Evolutionary conservation across 2,888 invertebrate genomes (phyloP).

Genomic region (Aleiodes leptofemur): DNA sequence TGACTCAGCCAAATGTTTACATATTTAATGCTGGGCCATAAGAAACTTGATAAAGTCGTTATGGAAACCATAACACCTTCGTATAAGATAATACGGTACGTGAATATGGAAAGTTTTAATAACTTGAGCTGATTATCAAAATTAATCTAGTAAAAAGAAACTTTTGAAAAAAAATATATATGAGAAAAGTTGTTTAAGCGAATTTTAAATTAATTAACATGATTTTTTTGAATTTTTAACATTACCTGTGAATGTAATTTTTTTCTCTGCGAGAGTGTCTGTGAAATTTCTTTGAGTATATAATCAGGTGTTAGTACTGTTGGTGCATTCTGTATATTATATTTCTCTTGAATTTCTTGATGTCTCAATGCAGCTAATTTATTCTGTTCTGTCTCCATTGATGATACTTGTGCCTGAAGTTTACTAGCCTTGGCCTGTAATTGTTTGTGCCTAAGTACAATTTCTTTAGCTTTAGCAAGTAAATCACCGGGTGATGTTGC

Average conservation of each 20-base stretch:
- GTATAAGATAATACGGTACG: neutral
- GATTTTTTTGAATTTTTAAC: neutral
- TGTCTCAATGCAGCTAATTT: conserved; percentile 84
- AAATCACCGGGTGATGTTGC: conserved; percentile 90
- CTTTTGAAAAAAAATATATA: no score
- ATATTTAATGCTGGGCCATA: no score
- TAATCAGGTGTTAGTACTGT: conserved; percentile 84
- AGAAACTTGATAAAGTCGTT: no score
- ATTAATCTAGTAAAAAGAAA: no score
- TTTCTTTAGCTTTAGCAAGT: conserved; percentile 91
- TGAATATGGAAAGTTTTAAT: no score
- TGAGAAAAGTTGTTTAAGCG: no score
- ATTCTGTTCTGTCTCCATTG: conserved; percentile 86
- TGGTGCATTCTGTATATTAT: conserved; percentile 81
- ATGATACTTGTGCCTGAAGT: conserved; percentile 87
- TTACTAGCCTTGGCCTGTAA: conserved; percentile 92
- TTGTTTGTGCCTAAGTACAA: conserved; percentile 94
- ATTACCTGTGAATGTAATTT: conserved; percentile 86
- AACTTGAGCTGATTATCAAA: no score
- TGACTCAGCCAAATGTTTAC: no score
- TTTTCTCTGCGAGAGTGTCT: conserved; percentile 89
- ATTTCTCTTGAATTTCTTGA: conserved; percentile 86
- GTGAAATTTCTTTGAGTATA: conserved; percentile 90
- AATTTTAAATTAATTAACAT: neutral
- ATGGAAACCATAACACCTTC: no score